Evolutionary conservation across 1,140 invertebrate genomes (phyloP).

Genomic region (Aphis craccivora): DNA sequence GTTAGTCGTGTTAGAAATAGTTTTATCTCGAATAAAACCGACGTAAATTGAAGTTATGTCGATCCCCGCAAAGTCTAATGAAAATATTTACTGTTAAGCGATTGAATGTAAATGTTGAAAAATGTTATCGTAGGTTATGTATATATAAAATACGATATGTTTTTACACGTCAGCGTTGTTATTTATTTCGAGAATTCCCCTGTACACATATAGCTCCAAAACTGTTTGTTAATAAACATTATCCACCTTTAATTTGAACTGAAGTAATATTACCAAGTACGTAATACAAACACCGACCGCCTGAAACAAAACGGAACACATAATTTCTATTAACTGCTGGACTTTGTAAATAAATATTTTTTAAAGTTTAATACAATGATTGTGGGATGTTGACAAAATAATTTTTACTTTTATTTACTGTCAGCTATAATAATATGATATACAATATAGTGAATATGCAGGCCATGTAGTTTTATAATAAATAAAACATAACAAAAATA

Average conservation of each 20-base stretch:
- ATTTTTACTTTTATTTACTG: no score
- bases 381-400: no score
- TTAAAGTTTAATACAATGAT: no score
- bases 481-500: no score
- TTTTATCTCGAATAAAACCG: not conserved
- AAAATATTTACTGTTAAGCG: not conserved
- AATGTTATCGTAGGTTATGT: not conserved
- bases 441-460: no score
- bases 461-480: no score
- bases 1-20: not conserved
- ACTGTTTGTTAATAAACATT: not conserved
- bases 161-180: not conserved
- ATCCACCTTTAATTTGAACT: not conserved
- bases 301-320: not conserved
- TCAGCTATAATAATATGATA: no score
- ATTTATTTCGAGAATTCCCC: not conserved
- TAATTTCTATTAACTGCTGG: not conserved
- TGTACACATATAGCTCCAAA: not conserved
- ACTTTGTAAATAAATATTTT: not conserved
- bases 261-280: conserved; percentile 5
- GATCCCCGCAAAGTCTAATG: not conserved
- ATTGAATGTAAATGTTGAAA: not conserved
- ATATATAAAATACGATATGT: not conserved
- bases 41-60: not conserved
- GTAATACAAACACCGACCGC: not conserved